Evolutionary conservation across 2,888 invertebrate genomes (phyloP), one percentile per base, ranked within the genome.

Genomic region (Pyralis farinalis): DNA sequence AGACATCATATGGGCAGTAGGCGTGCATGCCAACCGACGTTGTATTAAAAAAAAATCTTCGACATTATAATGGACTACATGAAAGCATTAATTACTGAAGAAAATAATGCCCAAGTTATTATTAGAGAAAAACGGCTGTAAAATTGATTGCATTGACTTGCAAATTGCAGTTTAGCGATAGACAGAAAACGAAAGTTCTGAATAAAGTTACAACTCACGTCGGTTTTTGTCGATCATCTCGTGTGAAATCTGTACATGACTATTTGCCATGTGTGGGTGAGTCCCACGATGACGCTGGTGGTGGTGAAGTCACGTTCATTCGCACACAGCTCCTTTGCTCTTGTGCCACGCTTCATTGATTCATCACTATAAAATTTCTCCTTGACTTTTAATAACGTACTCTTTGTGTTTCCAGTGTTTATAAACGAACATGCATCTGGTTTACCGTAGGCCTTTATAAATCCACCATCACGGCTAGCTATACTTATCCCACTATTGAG

Each of bases 151-250:
- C 53, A 58, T 58, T 58, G 55, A 60, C 53, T 66, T 63, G 59
- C 58, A 60, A 51, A 47, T 63, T 57, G 60, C 54, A 59, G 64
- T 78, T 71, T 60, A 64, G 53, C 46, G 45, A 55, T 51, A 55
- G 57, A 51, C 51, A 71, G 81, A 84, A 83, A 84, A 66, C 53
- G 84, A 84, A 85, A 85, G 83, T 84, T 67, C 51, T 56, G 53
- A 53, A 61, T 61, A 65, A 70, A 73, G 54, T 68, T 63, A 56
- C 71, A 48, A 71, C 53, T 79, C 75, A 76, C 55, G 67, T 50
- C 55, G 52, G 50, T 79, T 81, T 81, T 80, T 78, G 71, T 74
- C 51, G 61, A 77, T 72, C 74, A 75, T 74, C 68, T 71, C 64
- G 69, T 74, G 81, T 73, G 80, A 83, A 80, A 79, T 69, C 69